Evolutionary conservation across 2,888 invertebrate genomes (phyloP).

Genomic region (Trisateles emortualis): DNA sequence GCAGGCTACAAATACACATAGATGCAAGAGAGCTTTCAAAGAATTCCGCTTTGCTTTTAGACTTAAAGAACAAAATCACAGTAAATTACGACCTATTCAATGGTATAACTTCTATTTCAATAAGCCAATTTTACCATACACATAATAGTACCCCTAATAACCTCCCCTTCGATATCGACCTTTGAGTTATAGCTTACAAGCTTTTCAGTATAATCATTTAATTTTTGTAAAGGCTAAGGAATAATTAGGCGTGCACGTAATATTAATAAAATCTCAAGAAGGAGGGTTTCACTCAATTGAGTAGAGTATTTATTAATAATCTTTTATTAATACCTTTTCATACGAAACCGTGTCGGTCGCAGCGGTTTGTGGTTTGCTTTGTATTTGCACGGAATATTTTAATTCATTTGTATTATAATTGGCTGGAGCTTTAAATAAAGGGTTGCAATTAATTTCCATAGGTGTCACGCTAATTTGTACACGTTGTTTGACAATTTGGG

Average conservation of each 20-base stretch:
- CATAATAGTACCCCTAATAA: constrained; percentile 5
- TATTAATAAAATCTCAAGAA: constrained; percentile 30
- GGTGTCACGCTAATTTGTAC: constrained; percentile 7
- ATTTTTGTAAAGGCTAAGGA: constrained; percentile 8
- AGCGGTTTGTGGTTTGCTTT: constrained; percentile 33
- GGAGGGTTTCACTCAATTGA: constrained; percentile 21
- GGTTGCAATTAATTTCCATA: constrained; percentile 26
- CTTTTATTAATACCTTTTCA: constrained; percentile 37
- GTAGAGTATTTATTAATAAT: constrained; percentile 38
- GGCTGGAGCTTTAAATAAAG: constrained; percentile 16
- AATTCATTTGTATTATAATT: constrained; percentile 30
- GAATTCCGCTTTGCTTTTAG: too few relatives aligned
- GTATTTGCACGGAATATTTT: constrained; percentile 28
- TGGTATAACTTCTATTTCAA: neutral
- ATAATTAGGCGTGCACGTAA: constrained; percentile 28
- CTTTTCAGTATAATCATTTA: constrained; percentile 8
- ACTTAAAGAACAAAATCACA: neutral
- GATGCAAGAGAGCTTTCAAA: too few relatives aligned
- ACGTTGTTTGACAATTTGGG: neutral
- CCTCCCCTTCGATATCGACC: neutral
- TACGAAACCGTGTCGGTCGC: constrained; percentile 15
- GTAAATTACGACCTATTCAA: neutral
- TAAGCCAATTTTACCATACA: neutral
- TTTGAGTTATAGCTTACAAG: constrained; percentile 6
- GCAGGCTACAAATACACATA: too few relatives aligned